A percentile compares a stretch with the other conserved stretches of the same genome.
Evolutionary conservation across 2,113 vertebrate genomes (phyloP).

Genomic region (Cepphus grylle): DNA sequence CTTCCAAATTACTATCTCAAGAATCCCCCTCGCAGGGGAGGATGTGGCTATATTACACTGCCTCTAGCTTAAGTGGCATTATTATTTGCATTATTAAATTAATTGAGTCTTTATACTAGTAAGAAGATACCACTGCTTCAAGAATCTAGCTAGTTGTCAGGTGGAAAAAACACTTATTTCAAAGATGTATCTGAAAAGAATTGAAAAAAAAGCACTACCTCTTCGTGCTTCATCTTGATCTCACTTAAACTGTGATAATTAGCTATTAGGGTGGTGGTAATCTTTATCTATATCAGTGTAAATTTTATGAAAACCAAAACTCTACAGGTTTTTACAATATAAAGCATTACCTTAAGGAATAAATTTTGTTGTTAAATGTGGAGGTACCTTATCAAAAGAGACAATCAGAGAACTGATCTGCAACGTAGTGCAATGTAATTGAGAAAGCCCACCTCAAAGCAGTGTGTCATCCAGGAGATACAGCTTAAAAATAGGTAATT

Average conservation of each 20-base stretch:
- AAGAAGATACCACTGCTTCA: neutral
- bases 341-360: neutral
- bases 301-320: neutral
- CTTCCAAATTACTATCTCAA: neutral
- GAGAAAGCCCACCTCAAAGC: neutral
- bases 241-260: neutral
- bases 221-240: neutral
- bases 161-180: neutral
- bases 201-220: neutral
- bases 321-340: neutral
- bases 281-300: neutral
- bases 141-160: neutral
- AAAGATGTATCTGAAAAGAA: neutral
- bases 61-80: neutral
- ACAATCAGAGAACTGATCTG: neutral
- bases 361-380: neutral
- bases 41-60: neutral
- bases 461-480: neutral
- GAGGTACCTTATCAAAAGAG: neutral
- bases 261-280: neutral
- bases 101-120: neutral
- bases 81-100: neutral
- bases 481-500: neutral
- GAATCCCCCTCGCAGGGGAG: neutral
- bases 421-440: neutral